These are phyloP conservation scores for Epinotia brunnichana DNA, from an alignment of 2,888 invertebrate species.

Conservation along the genomic window DNA sequence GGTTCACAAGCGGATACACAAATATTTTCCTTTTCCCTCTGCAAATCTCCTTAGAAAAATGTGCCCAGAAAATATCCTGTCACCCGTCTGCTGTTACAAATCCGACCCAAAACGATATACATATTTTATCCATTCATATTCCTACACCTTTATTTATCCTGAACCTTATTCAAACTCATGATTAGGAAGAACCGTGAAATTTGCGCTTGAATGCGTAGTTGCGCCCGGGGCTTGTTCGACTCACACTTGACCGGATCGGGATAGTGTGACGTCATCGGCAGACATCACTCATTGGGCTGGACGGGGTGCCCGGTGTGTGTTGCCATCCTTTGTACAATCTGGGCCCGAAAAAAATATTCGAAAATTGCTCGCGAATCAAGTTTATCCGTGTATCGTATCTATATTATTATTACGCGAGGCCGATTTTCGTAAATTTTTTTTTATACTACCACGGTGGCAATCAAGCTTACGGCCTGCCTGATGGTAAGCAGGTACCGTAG, in stretches of 20 bases:
- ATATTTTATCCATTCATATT: slow-evolving; percentile 44
- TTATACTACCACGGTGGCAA: no score
- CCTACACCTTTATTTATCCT: slow-evolving; percentile 42
- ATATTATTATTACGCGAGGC: no score
- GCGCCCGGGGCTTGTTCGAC: slow-evolving; percentile 26
- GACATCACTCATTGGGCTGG: slow-evolving; percentile 30
- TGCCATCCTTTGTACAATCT: slow-evolving; percentile 5
- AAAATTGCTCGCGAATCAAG: not conserved
- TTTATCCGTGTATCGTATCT: not conserved
- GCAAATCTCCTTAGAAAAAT: slow-evolving; percentile 33
- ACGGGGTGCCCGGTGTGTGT: slow-evolving; percentile 15
- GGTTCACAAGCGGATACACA: not conserved
- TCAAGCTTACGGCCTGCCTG: no score
- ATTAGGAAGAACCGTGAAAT: slow-evolving; percentile 35
- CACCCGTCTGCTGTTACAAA: slow-evolving; percentile 40
- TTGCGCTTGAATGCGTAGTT: slow-evolving; percentile 33
- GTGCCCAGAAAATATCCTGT: slow-evolving; percentile 36
- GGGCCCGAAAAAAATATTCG: slow-evolving; percentile 2
- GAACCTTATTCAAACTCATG: slow-evolving; percentile 43
- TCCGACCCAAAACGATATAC: slow-evolving; percentile 42
- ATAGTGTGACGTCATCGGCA: slow-evolving; percentile 41
- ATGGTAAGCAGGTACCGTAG: no score
- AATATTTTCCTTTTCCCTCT: slow-evolving; percentile 22
- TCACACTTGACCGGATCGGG: slow-evolving; percentile 34
- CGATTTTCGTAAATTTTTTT: no score